Evolutionary conservation across 2,888 invertebrate species (phyloP).

Genomic region (Mythimna vitellina): DNA sequence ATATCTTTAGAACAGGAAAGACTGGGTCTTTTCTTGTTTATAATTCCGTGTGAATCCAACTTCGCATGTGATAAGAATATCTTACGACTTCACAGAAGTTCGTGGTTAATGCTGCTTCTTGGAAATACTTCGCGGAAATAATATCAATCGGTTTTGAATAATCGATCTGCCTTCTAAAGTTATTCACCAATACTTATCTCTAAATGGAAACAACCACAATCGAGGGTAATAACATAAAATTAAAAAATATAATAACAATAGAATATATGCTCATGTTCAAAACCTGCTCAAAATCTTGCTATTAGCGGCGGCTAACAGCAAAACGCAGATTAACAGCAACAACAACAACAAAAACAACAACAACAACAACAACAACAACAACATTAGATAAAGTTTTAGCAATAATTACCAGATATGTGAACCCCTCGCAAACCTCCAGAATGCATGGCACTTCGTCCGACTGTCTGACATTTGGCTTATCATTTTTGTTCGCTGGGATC

Average conservation of each 20-base stretch:
- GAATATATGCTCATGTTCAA: background rate
- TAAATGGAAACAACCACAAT: background rate
- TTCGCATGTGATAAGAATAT: slow-evolving; percentile 6
- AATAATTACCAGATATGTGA: slow-evolving; percentile 91
- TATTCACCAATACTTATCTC: background rate
- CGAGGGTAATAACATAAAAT: background rate
- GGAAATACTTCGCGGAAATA: slow-evolving; percentile 8
- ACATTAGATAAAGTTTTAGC: slow-evolving; percentile 44
- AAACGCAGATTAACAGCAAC: too few species aligned
- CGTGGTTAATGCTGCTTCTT: background rate
- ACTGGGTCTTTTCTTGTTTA: slow-evolving; percentile 18
- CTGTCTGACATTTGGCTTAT: slow-evolving; percentile 76
- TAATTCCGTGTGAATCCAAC: slow-evolving; percentile 22
- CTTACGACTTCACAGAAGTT: slow-evolving; percentile 21
- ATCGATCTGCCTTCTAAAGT: background rate
- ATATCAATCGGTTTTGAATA: background rate
- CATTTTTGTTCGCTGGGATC: slow-evolving; percentile 87
- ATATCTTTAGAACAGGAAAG: slow-evolving; percentile 33
- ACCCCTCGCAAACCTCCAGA: slow-evolving; percentile 92
- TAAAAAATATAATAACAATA: background rate
- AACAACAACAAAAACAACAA: too few species aligned
- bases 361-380: too few species aligned
- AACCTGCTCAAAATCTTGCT: background rate
- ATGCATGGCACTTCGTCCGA: slow-evolving; percentile 81
- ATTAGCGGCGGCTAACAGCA: background rate